phyloP scores from a whole-genome alignment of 2,888 invertebrate species.

The Elmis aenea region DNA sequence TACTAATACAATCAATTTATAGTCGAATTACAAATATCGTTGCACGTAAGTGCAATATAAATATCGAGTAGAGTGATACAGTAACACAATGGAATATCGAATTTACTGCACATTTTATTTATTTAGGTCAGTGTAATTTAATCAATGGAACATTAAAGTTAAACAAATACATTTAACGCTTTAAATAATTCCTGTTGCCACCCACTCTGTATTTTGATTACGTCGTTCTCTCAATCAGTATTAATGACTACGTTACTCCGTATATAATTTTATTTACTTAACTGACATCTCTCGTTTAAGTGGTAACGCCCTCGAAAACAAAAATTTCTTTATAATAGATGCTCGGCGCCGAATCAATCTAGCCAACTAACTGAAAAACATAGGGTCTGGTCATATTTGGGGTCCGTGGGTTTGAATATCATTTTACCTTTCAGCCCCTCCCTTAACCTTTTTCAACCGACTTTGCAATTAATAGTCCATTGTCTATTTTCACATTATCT shows the following conservation, averaged over 20 bases:
- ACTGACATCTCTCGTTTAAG: constrained; percentile 37
- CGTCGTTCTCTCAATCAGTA: constrained; percentile 11
- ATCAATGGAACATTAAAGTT: no score
- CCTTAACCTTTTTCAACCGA: constrained; percentile 2
- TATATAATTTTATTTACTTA: constrained; percentile 43
- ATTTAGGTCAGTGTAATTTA: no score
- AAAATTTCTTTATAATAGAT: constrained; percentile 39
- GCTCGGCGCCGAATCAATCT: constrained; percentile 30
- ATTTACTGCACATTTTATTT: no score
- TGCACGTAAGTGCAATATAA: no score
- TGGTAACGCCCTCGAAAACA: constrained; percentile 39
- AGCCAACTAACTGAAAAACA: constrained; percentile 15
- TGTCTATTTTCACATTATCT: no score
- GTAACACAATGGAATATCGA: no score
- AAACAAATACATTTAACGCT: no score
- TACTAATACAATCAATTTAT: no score
- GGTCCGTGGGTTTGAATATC: not conserved
- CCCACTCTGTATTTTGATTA: constrained; percentile 14
- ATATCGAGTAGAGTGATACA: no score
- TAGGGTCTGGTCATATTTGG: no score
- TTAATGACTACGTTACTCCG: constrained; percentile 31
- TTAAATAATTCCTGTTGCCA: no score
- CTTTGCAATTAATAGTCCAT: not conserved
- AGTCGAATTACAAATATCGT: no score
- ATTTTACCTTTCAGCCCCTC: constrained; percentile 3